Evolutionary conservation across 2,113 vertebrate species (phyloP).

Genomic region (Indri indri): DNA sequence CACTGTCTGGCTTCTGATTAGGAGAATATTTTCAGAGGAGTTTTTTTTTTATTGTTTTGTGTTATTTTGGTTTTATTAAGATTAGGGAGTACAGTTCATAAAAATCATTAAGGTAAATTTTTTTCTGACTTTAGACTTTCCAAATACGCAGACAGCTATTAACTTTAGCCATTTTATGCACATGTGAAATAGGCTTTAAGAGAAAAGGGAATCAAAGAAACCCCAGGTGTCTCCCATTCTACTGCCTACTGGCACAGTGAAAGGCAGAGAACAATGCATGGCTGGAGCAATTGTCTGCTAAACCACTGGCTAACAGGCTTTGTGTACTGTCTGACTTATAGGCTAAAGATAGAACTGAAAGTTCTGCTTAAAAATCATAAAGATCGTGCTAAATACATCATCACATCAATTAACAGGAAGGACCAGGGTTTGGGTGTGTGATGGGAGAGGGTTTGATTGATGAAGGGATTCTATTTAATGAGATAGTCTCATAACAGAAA

Average conservation of each 20-base stretch:
- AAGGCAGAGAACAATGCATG: background rate
- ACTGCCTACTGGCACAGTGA: background rate
- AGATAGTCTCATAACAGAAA: background rate
- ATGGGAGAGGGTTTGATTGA: background rate
- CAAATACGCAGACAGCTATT: background rate
- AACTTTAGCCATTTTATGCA: background rate
- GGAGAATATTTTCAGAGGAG: background rate
- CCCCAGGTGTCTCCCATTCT: background rate
- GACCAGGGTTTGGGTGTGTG: background rate
- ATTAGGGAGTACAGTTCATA: constrained; percentile 1
- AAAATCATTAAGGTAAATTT: background rate
- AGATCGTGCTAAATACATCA: background rate
- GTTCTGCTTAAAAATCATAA: constrained; percentile 21
- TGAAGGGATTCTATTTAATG: background rate
- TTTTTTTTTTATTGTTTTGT: background rate
- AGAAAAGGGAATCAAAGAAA: constrained; percentile 1
- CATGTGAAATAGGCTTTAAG: background rate
- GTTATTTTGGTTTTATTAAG: background rate
- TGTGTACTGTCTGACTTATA: background rate
- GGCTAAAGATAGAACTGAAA: background rate
- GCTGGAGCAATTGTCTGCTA: background rate
- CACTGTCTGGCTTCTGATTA: constrained; percentile 4
- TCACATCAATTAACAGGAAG: background rate
- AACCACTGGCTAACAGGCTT: background rate
- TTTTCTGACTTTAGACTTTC: background rate